These are phyloP conservation scores for Ictalurus furcatus DNA, from an alignment of 2,113 vertebrate genomes.

Conservation along the genomic window DNA sequence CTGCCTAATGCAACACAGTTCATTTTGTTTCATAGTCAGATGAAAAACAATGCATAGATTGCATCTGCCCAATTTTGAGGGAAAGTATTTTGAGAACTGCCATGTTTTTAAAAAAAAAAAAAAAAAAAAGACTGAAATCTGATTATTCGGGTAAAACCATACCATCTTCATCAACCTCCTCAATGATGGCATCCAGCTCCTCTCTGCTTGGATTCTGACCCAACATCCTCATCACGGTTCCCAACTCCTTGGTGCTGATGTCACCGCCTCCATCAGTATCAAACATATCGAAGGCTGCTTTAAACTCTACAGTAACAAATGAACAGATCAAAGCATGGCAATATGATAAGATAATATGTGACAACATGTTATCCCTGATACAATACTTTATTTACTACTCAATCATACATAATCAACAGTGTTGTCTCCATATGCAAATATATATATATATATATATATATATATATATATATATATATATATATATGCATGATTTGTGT, in stretches of 20 bases:
- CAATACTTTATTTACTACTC: neutral
- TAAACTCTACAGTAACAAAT: slow-evolving; percentile 82
- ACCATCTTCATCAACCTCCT: slow-evolving; percentile 98
- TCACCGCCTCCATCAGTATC: slow-evolving; percentile 96
- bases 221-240: slow-evolving; percentile 95
- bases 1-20: slow-evolving; percentile 72
- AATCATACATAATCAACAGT: neutral
- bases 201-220: slow-evolving; percentile 96
- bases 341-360: neutral
- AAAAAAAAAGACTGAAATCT: too few species aligned
- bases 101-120: neutral
- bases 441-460: too few species aligned
- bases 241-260: slow-evolving; percentile 99
- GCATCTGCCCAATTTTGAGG: neutral
- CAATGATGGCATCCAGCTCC: slow-evolving; percentile 97
- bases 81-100: neutral
- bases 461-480: too few species aligned
- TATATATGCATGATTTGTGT: neutral
- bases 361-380: neutral
- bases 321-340: neutral
- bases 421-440: neutral
- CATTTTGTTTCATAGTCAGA: neutral
- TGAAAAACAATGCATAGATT: neutral
- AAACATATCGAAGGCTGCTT: slow-evolving; percentile 98
- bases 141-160: slow-evolving; percentile 59